Conservation (phyloP, 2,113 vertebrate genomes). For the Plecotus auritus region DNA sequence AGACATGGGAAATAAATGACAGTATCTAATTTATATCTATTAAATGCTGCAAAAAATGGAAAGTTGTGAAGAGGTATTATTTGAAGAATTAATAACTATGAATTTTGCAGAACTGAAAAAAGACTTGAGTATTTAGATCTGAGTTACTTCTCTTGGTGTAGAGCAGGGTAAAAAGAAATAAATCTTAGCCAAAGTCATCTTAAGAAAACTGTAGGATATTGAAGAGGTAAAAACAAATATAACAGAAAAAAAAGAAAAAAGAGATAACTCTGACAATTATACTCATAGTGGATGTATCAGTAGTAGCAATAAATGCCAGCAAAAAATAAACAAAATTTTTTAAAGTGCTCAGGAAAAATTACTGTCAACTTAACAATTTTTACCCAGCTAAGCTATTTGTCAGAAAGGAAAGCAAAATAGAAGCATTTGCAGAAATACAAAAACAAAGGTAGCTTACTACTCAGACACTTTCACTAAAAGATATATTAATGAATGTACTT, state of each 20-base stretch:
- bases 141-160: neutral
- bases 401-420: constrained; percentile 8
- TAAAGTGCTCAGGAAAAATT: neutral
- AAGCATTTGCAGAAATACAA: neutral
- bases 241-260: neutral
- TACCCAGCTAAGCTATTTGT: neutral
- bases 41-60: neutral
- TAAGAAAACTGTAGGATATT: neutral
- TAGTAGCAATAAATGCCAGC: neutral
- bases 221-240: neutral
- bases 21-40: neutral
- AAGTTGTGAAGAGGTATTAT: neutral
- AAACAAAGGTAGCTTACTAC: neutral
- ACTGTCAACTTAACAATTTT: neutral
- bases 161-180: neutral
- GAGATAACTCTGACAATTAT: neutral
- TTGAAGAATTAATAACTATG: neutral
- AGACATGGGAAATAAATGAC: neutral
- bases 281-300: neutral
- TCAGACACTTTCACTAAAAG: neutral
- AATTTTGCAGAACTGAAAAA: neutral
- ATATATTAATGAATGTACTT: neutral
- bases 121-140: neutral
- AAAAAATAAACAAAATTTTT: neutral
- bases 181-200: neutral